phyloP scores from a whole-genome alignment of 2,888 invertebrate genomes.

The Caenorhabditis sulstoni region DNA sequence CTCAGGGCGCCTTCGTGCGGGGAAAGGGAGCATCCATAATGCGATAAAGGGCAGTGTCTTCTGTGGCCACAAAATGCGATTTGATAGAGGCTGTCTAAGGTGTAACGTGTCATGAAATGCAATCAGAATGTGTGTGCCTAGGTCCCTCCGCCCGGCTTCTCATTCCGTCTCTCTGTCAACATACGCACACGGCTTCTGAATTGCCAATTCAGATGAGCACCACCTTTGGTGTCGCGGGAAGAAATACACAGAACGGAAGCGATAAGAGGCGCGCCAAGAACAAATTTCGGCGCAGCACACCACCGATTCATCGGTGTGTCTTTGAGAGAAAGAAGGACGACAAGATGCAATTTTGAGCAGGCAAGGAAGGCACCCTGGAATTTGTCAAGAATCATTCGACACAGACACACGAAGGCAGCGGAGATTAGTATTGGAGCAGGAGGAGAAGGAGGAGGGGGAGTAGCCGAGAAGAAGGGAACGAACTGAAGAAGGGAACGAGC shows the following conservation, averaged over 20 bases:
- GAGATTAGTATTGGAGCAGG: slow-evolving; percentile 31
- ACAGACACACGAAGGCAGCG: slow-evolving; percentile 24
- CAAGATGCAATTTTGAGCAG: slow-evolving; percentile 54
- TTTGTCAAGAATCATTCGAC: slow-evolving; percentile 51
- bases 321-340: slow-evolving; percentile 12
- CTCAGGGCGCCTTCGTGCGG: slow-evolving; percentile 24
- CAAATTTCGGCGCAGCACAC: slow-evolving; percentile 56
- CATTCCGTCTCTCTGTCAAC: slow-evolving; percentile 44
- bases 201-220: slow-evolving; percentile 48
- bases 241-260: slow-evolving; percentile 22
- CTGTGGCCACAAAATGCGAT: slow-evolving; percentile 46
- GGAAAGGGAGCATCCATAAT: slow-evolving; percentile 61
- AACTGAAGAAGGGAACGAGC: slow-evolving; percentile 12
- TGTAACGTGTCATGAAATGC: slow-evolving; percentile 61
- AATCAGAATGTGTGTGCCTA: slow-evolving; percentile 45
- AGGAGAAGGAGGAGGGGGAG: neutral
- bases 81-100: slow-evolving; percentile 48
- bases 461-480: slow-evolving; percentile 8
- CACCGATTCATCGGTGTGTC: slow-evolving; percentile 19
- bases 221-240: slow-evolving; percentile 15
- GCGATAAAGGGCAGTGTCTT: slow-evolving; percentile 59
- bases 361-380: slow-evolving; percentile 33
- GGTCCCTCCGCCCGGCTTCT: slow-evolving; percentile 15
- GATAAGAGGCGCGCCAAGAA: slow-evolving; percentile 37
- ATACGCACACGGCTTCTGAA: slow-evolving; percentile 28